These are phyloP conservation scores for Drosophila parabipectinata DNA, from an alignment of 1,140 invertebrate species.

Conservation along the genomic window DNA sequence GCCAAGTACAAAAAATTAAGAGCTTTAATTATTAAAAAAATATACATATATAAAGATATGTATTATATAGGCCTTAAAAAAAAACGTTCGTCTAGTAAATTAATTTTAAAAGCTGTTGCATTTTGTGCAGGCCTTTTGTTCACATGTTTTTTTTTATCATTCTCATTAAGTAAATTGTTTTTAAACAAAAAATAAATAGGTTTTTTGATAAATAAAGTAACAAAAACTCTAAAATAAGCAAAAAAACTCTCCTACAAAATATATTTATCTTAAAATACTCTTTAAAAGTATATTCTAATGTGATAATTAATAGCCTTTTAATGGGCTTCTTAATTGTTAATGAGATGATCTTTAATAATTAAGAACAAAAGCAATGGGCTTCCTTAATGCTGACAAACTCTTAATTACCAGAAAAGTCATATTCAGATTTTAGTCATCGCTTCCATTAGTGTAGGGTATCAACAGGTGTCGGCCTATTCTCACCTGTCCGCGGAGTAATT, in stretches of 20 bases:
- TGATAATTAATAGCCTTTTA: neutral
- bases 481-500: slow-evolving; percentile 18
- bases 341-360: neutral
- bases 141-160: neutral
- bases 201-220: neutral
- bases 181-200: neutral
- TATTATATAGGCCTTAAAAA: no score
- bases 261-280: neutral
- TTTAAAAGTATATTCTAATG: neutral
- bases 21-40: neutral
- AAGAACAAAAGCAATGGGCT: neutral
- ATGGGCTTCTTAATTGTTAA: neutral
- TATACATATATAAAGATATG: neutral
- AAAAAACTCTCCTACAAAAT: neutral
- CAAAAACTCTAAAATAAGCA: neutral
- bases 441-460: slow-evolving; percentile 8
- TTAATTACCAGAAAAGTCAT: neutral
- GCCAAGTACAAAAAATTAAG: neutral
- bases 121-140: neutral
- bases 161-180: slow-evolving; percentile 3
- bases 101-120: slow-evolving; percentile 2
- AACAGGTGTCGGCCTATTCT: slow-evolving; percentile 1
- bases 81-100: neutral
- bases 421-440: neutral
- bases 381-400: neutral